phyloP scores from a whole-genome alignment of 2,888 invertebrate genomes.

The Alviniconcha strummeri region DNA sequence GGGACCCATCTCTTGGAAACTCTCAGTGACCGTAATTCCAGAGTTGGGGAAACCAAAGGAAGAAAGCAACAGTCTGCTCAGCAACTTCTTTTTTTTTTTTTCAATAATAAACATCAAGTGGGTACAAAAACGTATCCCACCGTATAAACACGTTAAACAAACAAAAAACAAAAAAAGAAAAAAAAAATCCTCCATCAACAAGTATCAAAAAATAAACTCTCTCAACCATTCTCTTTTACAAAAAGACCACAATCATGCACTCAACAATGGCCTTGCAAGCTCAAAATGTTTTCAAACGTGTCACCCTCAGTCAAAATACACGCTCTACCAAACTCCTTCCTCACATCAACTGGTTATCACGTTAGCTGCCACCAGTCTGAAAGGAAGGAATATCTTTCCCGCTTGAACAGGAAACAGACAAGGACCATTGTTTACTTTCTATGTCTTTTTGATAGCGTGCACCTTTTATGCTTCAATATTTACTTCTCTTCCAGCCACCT shows the following conservation, averaged over 20 bases:
- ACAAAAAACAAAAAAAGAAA: slow-evolving; percentile 70
- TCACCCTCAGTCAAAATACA: slow-evolving; percentile 38
- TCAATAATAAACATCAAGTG: slow-evolving; percentile 29
- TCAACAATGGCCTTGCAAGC: slow-evolving; percentile 61
- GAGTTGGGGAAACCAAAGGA: slow-evolving; percentile 3
- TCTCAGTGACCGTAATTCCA: too few relatives aligned
- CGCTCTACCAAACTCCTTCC: slow-evolving; percentile 30
- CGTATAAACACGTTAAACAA: slow-evolving; percentile 51
- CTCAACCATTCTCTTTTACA: slow-evolving; percentile 48
- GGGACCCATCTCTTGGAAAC: too few relatives aligned
- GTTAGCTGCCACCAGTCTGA: slow-evolving; percentile 36
- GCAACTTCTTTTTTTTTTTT: slow-evolving; percentile 25
- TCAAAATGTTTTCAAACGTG: slow-evolving; percentile 52
- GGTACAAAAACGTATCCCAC: slow-evolving; percentile 38
- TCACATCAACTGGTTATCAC: slow-evolving; percentile 25
- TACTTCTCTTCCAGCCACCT: background rate
- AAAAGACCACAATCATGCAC: slow-evolving; percentile 69
- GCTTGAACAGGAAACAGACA: slow-evolving; percentile 4
- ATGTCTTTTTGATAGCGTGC: background rate
- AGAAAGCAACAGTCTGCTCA: slow-evolving; percentile 20
- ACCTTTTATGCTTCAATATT: background rate
- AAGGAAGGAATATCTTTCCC: slow-evolving; percentile 32
- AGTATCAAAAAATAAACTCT: slow-evolving; percentile 82
- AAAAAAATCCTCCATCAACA: slow-evolving; percentile 75
- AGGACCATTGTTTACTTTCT: slow-evolving; percentile 28